Evolutionary conservation across 2,888 invertebrate species (phyloP), one percentile per base, ranked within the genome.

Genomic region (Acrobasis suavella): DNA sequence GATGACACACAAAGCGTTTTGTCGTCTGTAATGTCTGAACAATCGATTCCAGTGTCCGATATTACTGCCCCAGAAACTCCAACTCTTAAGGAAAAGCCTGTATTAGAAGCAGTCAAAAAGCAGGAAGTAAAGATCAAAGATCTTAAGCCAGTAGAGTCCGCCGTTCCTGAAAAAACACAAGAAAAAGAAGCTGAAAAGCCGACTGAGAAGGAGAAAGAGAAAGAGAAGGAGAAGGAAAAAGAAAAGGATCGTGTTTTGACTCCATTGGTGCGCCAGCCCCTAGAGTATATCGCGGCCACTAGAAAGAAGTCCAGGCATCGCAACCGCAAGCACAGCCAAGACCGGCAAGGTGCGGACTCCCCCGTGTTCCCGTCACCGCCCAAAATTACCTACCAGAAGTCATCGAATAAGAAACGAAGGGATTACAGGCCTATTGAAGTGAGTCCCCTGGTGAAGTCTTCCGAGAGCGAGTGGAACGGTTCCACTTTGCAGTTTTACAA

Each of bases 1-100:
- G 96, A 96, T 75, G 95, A 95, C 73, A 94, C 94, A 16, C 96
- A 96, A 72, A 96, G 96, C 84, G 93, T 96, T 51, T 90, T 96
- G 69, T 96, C 96, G 15, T 96, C 96, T 42, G 95, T 94, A 14
- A 94, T 96, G 84, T 96, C 96, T 60, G 95, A 95, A 86, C 93
- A 94, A 75, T 95, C 96, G 62, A 93, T 95, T 82, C 94, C 94
- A 78, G 94, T 95, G 84, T 94, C 94, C 70, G 96, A 96, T 76
- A 93, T 95, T 39, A 94, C 95, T 22, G 91, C 94, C 50, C 92
- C 92, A 39, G 93, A 93, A 68, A 86, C 72, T 79, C 85, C 87
- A 50, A 92, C 94, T 49, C 92, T 95, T 68, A 94, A 93, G 73
- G 82, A 81, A 65, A 84, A 81, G 65, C 76, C 86, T 64, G 72